A percentile compares a stretch with the other conserved stretches of the same genome.
phyloP scores from a whole-genome alignment of 2,888 invertebrate genomes.

The Mantis religiosa region DNA sequence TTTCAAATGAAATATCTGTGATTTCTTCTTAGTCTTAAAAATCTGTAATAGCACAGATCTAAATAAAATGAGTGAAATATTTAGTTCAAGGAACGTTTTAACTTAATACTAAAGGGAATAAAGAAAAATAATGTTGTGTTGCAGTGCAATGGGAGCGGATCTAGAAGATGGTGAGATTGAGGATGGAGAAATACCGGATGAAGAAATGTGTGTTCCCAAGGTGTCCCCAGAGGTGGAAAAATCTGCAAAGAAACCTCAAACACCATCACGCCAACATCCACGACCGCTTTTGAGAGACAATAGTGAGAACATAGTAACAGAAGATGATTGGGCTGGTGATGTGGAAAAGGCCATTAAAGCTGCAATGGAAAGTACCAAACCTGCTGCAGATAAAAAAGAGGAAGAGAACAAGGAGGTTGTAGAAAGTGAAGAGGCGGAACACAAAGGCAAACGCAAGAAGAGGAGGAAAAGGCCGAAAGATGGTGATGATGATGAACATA shows the following conservation, averaged over 20 bases:
- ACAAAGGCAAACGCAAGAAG: constrained; percentile 42
- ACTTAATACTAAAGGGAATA: background rate
- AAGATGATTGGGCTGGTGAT: constrained; percentile 74
- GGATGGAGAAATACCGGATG: constrained; percentile 28
- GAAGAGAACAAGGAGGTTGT: constrained; percentile 13
- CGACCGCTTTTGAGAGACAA: background rate
- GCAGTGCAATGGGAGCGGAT: constrained; percentile 10
- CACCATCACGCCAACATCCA: background rate
- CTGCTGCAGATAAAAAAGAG: constrained; percentile 51
- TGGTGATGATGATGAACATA: constrained; percentile 43
- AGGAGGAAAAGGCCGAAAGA: constrained; percentile 41
- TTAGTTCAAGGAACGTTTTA: background rate
- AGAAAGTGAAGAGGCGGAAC: background rate
- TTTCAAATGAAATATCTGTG: too few species aligned
- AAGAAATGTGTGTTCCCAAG: constrained; percentile 3
- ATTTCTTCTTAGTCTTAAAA: too few species aligned
- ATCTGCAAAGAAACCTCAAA: background rate
- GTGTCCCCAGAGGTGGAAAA: background rate
- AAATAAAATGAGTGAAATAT: too few species aligned
- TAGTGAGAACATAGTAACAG: constrained; percentile 40
- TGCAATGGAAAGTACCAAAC: constrained; percentile 60
- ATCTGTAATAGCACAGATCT: too few species aligned
- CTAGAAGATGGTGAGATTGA: constrained; percentile 31
- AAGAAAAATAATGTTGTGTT: background rate
- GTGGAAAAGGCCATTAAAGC: constrained; percentile 75